phyloP scores from a whole-genome alignment of 2,888 invertebrate genomes.

The Epirrhoe alternata region DNA sequence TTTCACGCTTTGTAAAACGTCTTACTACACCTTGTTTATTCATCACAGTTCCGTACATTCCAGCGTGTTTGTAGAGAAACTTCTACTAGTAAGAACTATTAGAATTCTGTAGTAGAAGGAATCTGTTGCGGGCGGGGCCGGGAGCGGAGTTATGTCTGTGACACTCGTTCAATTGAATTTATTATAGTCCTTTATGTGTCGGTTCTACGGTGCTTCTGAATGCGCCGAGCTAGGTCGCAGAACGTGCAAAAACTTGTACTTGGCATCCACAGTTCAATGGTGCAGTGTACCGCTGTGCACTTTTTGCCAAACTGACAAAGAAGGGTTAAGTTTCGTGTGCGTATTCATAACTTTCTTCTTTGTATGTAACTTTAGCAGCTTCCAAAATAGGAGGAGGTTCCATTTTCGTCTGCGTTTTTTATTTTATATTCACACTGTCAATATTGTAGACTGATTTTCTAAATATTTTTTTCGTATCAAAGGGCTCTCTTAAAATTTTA shows the following conservation, averaged over 20 bases:
- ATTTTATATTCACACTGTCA: too few species aligned
- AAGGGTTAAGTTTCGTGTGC: not conserved
- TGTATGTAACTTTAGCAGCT: not conserved
- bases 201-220: slow-evolving; percentile 43
- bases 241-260: slow-evolving; percentile 33
- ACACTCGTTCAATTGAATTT: slow-evolving; percentile 74
- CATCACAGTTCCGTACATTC: not conserved
- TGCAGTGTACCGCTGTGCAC: slow-evolving; percentile 4
- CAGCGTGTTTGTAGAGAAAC: not conserved
- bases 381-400: too few species aligned
- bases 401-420: too few species aligned
- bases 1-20: slow-evolving; percentile 1
- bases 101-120: slow-evolving; percentile 55
- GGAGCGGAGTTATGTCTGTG: slow-evolving; percentile 65
- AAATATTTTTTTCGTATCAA: too few species aligned
- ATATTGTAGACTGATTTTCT: too few species aligned
- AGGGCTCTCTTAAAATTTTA: too few species aligned
- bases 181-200: slow-evolving; percentile 65
- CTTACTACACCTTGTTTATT: not conserved
- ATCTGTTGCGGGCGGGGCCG: slow-evolving; percentile 62
- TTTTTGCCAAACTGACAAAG: slow-evolving; percentile 3
- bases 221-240: slow-evolving; percentile 40
- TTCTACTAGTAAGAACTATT: slow-evolving; percentile 13
- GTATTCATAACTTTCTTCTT: not conserved
- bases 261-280: slow-evolving; percentile 17